Conservation (phyloP, 2,113 vertebrate species). For the Vulpes lagopus region DNA sequence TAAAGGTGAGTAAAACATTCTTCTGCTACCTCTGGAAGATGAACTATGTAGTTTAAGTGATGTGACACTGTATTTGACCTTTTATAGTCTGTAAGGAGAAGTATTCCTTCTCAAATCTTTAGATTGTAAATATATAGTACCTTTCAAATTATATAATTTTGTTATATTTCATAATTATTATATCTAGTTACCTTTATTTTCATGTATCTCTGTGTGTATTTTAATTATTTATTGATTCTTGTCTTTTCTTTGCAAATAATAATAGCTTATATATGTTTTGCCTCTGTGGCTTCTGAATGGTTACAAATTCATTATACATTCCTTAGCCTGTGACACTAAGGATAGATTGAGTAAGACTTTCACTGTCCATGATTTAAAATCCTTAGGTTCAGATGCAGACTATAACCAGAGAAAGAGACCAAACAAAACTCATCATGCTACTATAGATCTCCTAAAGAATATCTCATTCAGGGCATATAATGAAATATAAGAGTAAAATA, state of each 20-base stretch:
- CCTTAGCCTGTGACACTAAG: not conserved
- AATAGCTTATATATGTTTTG: not conserved
- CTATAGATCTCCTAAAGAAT: not conserved
- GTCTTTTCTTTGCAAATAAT: not conserved
- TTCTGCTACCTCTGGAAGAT: not conserved
- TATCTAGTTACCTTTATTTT: slow-evolving; percentile 8
- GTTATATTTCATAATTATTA: not conserved
- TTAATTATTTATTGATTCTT: not conserved
- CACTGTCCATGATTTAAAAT: not conserved
- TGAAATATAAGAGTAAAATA: not conserved
- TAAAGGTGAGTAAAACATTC: not conserved
- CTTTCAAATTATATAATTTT: not conserved
- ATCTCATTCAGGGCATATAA: not conserved
- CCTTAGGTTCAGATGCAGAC: not conserved
- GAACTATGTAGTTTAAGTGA: not conserved
- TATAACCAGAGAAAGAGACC: not conserved
- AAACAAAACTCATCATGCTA: not conserved
- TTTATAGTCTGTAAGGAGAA: not conserved
- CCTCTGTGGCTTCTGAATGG: not conserved
- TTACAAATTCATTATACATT: not conserved
- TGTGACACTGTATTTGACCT: not conserved
- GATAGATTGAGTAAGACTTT: slow-evolving; percentile 19
- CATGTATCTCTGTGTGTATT: not conserved
- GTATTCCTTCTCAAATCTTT: not conserved
- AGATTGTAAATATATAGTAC: not conserved